Percentiles rank a stretch among this genome's conserved stretches.
Evolutionary conservation across 2,797 vertebrate genomes (phyloP).

Genomic region (Anguilla anguilla): DNA sequence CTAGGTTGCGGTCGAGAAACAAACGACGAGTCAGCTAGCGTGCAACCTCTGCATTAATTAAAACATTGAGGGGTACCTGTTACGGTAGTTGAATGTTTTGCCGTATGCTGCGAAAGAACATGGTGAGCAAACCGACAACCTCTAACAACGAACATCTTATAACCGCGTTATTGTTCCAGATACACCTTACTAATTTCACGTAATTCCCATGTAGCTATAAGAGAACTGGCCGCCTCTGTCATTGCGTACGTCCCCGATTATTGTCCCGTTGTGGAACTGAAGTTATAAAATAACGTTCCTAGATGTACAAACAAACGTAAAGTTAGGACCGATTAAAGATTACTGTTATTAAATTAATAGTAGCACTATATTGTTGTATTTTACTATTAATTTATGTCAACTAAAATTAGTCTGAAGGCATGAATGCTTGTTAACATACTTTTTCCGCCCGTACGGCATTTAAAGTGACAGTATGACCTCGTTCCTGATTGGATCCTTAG

Average conservation of each 20-base stretch:
- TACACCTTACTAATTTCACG: not conserved
- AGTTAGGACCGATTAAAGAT: not conserved
- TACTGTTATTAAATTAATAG: not conserved
- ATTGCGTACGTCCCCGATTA: not conserved
- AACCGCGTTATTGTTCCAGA: not conserved
- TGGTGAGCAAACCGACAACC: constrained; percentile 41
- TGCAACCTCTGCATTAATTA: constrained; percentile 19
- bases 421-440: not conserved
- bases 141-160: constrained; percentile 54
- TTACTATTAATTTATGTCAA: not conserved
- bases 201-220: too few species aligned
- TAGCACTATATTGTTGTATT: not conserved
- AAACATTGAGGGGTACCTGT: constrained; percentile 42
- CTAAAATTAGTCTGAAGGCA: not conserved
- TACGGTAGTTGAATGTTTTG: constrained; percentile 17
- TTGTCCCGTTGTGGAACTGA: not conserved
- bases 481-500: constrained; percentile 16
- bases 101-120: constrained; percentile 30
- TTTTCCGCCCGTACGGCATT: constrained; percentile 12
- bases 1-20: not conserved
- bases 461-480: constrained; percentile 15
- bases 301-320: not conserved
- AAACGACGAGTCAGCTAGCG: not conserved
- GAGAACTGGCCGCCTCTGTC: not conserved
- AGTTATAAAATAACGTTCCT: not conserved